These are phyloP conservation scores for Thryonomys swinderianus DNA, from an alignment of 2,113 vertebrate species.

Conservation along the genomic window DNA sequence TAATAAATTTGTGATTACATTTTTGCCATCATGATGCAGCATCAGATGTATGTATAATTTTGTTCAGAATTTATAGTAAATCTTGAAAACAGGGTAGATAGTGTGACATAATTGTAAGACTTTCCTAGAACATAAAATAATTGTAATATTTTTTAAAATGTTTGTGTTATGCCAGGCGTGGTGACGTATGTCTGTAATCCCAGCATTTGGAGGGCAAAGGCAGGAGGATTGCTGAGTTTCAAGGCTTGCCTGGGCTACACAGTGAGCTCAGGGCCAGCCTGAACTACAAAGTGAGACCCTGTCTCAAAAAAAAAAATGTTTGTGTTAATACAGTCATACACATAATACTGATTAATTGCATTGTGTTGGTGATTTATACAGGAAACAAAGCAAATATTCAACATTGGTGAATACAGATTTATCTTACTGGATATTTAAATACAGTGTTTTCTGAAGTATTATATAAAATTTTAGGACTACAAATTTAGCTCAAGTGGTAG, in stretches of 20 bases:
- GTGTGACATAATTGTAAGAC: not conserved
- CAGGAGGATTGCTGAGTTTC: no score
- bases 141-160: not conserved
- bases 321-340: not conserved
- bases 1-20: not conserved
- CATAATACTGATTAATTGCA: not conserved
- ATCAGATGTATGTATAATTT: not conserved
- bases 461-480: not conserved
- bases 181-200: no score
- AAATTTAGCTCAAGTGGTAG: no score
- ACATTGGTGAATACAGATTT: not conserved
- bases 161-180: no score
- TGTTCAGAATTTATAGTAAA: slow-evolving; percentile 11
- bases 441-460: not conserved
- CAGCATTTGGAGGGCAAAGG: no score
- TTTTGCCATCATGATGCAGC: not conserved
- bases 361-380: not conserved
- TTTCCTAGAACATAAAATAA: not conserved
- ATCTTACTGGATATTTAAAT: not conserved
- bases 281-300: no score
- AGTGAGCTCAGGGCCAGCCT: no score
- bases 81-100: not conserved
- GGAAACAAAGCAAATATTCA: not conserved
- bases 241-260: no score
- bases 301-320: no score